Conservation (phyloP, 2,888 invertebrate genomes). For the Eristalinus aeneus region DNA sequence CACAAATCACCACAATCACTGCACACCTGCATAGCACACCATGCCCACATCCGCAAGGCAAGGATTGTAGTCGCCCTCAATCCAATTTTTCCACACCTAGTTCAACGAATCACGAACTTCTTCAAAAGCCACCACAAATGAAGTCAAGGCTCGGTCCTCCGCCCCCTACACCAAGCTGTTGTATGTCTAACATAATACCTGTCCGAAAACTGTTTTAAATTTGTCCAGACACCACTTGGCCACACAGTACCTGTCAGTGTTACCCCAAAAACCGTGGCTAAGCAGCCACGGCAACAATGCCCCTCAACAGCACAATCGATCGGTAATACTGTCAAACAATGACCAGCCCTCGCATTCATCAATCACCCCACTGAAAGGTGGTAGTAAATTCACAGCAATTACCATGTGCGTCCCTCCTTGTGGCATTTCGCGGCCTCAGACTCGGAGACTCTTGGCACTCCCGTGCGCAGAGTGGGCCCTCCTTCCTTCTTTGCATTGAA, state of each 20-base stretch:
- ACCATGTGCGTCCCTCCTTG: constrained; percentile 69
- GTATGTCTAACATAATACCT: constrained; percentile 51
- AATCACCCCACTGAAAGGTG: constrained; percentile 65
- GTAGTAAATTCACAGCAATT: constrained; percentile 69
- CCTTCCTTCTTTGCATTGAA: constrained; percentile 11
- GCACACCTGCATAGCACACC: background rate
- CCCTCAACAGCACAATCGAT: background rate
- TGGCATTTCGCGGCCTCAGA: constrained; percentile 34
- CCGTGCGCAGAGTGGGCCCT: constrained; percentile 36
- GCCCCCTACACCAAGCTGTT: background rate
- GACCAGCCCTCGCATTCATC: constrained; percentile 66
- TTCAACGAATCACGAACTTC: background rate
- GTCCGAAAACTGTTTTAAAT: constrained; percentile 60
- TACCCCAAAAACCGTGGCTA: constrained; percentile 12
- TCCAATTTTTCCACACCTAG: background rate
- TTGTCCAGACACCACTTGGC: constrained; percentile 64
- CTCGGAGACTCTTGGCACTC: constrained; percentile 44
- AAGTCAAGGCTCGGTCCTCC: background rate
- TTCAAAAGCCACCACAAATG: background rate
- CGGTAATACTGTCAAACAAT: constrained; percentile 57
- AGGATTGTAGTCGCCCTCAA: background rate
- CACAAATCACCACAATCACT: background rate
- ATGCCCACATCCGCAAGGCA: background rate
- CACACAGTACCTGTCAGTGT: constrained; percentile 60
- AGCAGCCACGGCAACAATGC: background rate